phyloP scores from a whole-genome alignment of 2,888 invertebrate species.

The Ormyrus thymus region DNA sequence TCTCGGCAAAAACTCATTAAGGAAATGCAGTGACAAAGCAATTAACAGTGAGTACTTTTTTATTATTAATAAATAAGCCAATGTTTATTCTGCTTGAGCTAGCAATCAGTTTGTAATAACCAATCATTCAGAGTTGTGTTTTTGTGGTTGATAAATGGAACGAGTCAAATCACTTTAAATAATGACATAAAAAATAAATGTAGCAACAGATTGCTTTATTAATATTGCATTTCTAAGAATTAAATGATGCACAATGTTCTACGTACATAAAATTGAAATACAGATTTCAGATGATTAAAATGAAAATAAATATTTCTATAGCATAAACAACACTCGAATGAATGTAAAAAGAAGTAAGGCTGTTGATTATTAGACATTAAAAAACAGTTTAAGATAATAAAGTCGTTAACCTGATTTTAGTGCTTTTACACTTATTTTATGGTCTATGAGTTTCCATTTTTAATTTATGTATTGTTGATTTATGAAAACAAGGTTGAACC shows the following conservation, averaged over 20 bases:
- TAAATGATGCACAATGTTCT: neutral
- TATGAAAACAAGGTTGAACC: constrained; percentile 49
- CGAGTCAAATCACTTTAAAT: neutral
- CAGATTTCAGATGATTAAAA: neutral
- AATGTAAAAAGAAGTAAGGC: neutral
- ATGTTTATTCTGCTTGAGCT: neutral
- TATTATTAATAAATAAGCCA: constrained; percentile 23
- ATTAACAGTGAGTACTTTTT: neutral
- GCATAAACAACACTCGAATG: too few species aligned
- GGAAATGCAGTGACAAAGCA: neutral
- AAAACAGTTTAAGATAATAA: constrained; percentile 41
- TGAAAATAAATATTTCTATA: neutral
- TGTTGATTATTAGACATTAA: constrained; percentile 24
- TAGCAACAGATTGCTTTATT: neutral
- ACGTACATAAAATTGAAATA: too few species aligned
- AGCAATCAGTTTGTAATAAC: neutral
- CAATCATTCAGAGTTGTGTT: neutral
- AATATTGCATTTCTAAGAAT: too few species aligned
- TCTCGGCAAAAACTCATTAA: neutral
- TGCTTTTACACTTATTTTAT: constrained; percentile 38
- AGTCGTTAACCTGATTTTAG: constrained; percentile 47
- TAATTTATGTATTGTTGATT: constrained; percentile 49
- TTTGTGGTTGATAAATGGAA: neutral
- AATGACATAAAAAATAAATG: neutral
- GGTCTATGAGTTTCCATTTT: constrained; percentile 14